phyloP scores from a whole-genome alignment of 2,888 invertebrate species.

The Leptinotarsa haldemani region DNA sequence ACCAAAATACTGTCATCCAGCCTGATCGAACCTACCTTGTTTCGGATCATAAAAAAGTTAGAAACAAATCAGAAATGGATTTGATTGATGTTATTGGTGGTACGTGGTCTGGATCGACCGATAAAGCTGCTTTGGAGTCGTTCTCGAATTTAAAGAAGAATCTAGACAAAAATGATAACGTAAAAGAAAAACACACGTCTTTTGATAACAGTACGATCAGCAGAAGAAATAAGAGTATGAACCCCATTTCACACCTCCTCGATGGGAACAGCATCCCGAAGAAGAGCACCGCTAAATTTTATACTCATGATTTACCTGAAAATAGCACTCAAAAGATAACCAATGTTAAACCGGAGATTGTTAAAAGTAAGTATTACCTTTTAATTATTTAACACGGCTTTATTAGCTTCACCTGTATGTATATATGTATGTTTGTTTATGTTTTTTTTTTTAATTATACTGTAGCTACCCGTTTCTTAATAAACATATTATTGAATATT shows the following conservation, averaged over 20 bases:
- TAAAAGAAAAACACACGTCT: constrained; percentile 51
- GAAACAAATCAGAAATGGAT: constrained; percentile 62
- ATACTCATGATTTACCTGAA: constrained; percentile 45
- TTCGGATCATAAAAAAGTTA: constrained; percentile 53
- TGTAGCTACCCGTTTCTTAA: too few species aligned
- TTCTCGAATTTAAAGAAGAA: constrained; percentile 54
- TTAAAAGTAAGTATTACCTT: constrained; percentile 49
- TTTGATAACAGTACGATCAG: constrained; percentile 46
- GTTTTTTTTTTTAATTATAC: too few species aligned
- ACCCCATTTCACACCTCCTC: constrained; percentile 70
- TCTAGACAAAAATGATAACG: constrained; percentile 54
- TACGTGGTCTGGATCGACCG: constrained; percentile 57
- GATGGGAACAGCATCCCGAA: constrained; percentile 45
- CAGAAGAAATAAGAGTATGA: constrained; percentile 71
- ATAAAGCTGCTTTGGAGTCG: constrained; percentile 51
- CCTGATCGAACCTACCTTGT: constrained; percentile 60
- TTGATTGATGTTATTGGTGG: constrained; percentile 62
- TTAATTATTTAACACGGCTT: too few species aligned
- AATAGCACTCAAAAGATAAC: constrained; percentile 37
- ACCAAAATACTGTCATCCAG: constrained; percentile 63
- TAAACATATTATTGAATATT: too few species aligned
- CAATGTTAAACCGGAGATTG: constrained; percentile 43
- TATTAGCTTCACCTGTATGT: too few species aligned
- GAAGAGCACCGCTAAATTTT: constrained; percentile 51
- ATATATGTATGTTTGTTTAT: too few species aligned